Evolutionary conservation across 2,797 vertebrate genomes (phyloP), one percentile per base, ranked within the genome.

Genomic region (Dendrocincla fuliginosa): DNA sequence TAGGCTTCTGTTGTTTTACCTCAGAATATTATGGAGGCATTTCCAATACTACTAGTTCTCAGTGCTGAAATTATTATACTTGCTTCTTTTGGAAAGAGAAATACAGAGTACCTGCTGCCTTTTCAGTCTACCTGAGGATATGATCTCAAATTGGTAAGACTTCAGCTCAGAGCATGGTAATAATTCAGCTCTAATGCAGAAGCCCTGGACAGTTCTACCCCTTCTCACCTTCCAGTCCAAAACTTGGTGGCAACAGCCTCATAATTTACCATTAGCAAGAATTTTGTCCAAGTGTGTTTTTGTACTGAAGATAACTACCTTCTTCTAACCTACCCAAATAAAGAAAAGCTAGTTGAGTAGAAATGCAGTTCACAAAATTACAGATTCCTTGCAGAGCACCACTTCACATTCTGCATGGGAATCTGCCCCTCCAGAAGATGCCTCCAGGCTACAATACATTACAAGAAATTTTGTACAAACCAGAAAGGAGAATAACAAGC

Each of bases 1-100:
- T 65, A 79, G 42, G 30, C 80, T 84, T 87, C 59, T 86, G 74
- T 77, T 73, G 73, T 87, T 95, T 96, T 84, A 93, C 86, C 76
- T 75, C 70, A 88, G 77, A 84, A 82, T 56, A 78, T 83, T 69
- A 57, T 6, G 25, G 65, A 91, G 90, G 20, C 50, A 47, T 64
- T 83, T 94, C 53, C 47, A 47, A 39, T 61, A 59, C 14, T 41
- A 44, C 14, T 7, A 12, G 82, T 67, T 95, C 67, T 86, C 44
- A 53, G 33, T 19, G 32, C 46, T 85, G 69, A 84, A 79, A 79
- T 70, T 35, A 56, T 64, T 55, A 11, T 2, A 49, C 9, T 84
- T 55, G 7, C 41, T 88, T 91, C n/a, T 28, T 53, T 79, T 64
- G 37, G 39, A 74, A 84, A 71, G 35, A 4, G 15, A 50, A 77